Base-by-base conservation (phyloP, 2,797 vertebrate genomes). In the Molossus molossus region DNA sequence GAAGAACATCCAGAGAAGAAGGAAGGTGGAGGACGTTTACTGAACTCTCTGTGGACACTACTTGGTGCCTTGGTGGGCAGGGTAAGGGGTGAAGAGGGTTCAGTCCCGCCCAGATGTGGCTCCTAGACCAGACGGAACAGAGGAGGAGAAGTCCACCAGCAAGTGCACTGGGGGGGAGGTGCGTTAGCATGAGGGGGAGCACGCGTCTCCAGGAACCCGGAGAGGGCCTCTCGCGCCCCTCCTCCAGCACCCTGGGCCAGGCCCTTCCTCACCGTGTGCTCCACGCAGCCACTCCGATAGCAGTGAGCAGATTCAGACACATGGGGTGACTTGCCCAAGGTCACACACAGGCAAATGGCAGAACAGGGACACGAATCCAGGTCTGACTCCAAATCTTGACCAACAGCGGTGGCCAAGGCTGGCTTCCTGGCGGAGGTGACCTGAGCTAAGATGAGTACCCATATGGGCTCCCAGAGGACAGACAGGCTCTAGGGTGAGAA, bases 171-270 rank as follows among this genome's bases (percentile, higher is more conserved):
- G 0, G 13, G 55, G 57, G 40, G 48, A 3, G 33, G 33, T 33
- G 64, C 45, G 27, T 0, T 3, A 67, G 79, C 1, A 12, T 6
- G 3, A 29, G 12, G 75, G 48, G 15, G 9, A 0, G 2, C 1
- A 0, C 8, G 4, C 3, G 37, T 1, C 15, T 0, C 90, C 29
- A 9, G 62, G 0, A 7, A 12, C 4, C 4, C 5, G 37, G 45
- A 5, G 20, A 13, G 45, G 5, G 8, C 29, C 14, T 23, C 27
- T 8, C 2, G 0, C 6, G 0, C 37, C 25, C 4, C 1, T 7
- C 4, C 33, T 3, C 18, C 10, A 4, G 17, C 70, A 37, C 29
- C 9, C 1, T 6, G 13, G 45, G 25, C 29, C 50, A 14, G 10
- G 25, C 4, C 0, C 11, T 67, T 72, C 6, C 48, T 76, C 20